Evolutionary conservation across 2,888 invertebrate genomes (phyloP), one percentile per base, ranked within the genome.

Genomic region (Metellina segmentata): DNA sequence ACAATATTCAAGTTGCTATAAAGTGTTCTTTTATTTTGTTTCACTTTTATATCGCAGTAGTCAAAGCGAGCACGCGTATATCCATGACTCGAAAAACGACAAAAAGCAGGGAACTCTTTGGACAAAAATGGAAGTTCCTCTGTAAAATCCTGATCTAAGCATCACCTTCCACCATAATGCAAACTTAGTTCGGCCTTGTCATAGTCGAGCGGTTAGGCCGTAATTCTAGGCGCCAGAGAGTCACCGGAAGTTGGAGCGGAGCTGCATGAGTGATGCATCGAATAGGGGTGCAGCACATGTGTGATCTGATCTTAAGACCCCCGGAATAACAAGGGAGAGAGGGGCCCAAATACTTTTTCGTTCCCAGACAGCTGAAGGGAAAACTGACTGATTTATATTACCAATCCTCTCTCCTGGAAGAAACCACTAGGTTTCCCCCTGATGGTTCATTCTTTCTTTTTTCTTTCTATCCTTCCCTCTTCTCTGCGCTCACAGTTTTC

Each of bases 361-460:
- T 49, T 19, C 72, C 19, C 75, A 53, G 91, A 82, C 81, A 88
- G 13, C 74, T 77, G 69, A 74, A 71, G 85, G 79, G 79, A 79
- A 85, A 75, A 78, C 20, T 81, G 75, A 77, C 53, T 78, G 91
- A 91, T 87, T 87, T 87, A 91, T 91, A 52, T 52, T 16, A 34
- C 51, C 83, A 81, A 74, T 72, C 87, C 83, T 74, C 74, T 85
- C 61, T n/a, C n/a, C 34, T 19, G 53, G 20, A 61, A 79, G 61
- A 79, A 34, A 82, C 51, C 77, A 78, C 77, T 69, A 78, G 77
- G 69, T 69, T 61, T 61, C 34, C 7, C 49, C 61, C 61, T 61
- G 61, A 61, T 61, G 61, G 61, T 7, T 5, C 61, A 61, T 61
- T 16, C 16, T 61, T 61, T 61, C 16, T 16, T 61, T 61, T 16